A percentile compares a stretch with the other conserved stretches of the same genome.
phyloP scores from a whole-genome alignment of 2,113 vertebrate species.

The Lophius piscatorius region DNA sequence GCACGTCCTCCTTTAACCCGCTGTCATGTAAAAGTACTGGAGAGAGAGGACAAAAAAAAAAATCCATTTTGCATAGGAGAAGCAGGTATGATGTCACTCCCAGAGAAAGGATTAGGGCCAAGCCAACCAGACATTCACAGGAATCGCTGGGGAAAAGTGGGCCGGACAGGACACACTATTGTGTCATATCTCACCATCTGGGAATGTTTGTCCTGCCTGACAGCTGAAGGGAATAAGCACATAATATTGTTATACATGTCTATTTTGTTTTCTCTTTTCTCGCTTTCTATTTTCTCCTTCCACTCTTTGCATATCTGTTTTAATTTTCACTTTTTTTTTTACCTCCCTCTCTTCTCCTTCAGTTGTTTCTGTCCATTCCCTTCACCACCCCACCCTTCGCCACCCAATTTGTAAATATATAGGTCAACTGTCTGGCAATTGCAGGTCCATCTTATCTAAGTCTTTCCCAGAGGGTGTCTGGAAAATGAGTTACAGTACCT shows the following conservation, averaged over 20 bases:
- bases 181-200: constrained; percentile 31
- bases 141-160: constrained; percentile 49
- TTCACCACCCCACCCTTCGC: constrained; percentile 36
- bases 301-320: constrained; percentile 24
- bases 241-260: constrained; percentile 23
- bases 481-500: constrained; percentile 45
- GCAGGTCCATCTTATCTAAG: constrained; percentile 61
- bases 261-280: constrained; percentile 10
- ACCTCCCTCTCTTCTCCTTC: constrained; percentile 12
- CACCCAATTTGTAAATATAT: constrained; percentile 66
- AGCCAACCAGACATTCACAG: constrained; percentile 32
- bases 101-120: constrained; percentile 59
- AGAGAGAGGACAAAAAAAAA: neutral
- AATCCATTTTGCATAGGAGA: constrained; percentile 15
- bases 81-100: constrained; percentile 43
- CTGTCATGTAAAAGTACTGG: constrained; percentile 36
- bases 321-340: constrained; percentile 17
- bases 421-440: constrained; percentile 64
- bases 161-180: constrained; percentile 36
- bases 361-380: constrained; percentile 18
- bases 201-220: constrained; percentile 50
- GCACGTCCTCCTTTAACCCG: constrained; percentile 33
- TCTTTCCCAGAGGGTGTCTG: constrained; percentile 34
- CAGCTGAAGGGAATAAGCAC: constrained; percentile 34
- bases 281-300: constrained; percentile 7